A percentile compares a stretch with the other conserved stretches of the same genome.
Conservation (phyloP, 2,113 vertebrate species). For the Deroptyus accipitrinus region DNA sequence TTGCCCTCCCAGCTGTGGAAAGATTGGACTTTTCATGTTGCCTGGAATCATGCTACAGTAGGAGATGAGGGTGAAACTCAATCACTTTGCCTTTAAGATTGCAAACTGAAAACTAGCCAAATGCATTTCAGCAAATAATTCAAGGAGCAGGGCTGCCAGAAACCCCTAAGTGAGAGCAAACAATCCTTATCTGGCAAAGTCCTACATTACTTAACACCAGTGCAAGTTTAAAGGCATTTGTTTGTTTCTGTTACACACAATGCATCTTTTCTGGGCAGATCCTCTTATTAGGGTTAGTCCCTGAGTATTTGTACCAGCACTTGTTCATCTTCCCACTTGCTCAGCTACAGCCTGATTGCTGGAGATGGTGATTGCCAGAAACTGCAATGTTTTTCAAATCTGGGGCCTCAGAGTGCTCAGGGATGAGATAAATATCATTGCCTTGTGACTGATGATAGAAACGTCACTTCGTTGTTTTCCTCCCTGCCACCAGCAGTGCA, state of each 20-base stretch:
- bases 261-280: not conserved
- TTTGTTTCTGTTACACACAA: slow-evolving; percentile 23
- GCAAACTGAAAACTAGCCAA: not conserved
- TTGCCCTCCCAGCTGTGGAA: not conserved
- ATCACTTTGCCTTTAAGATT: slow-evolving; percentile 1
- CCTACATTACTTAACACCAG: slow-evolving; percentile 4
- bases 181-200: slow-evolving; percentile 28
- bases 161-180: slow-evolving; percentile 42
- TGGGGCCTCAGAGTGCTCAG: not conserved
- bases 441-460: not conserved
- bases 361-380: not conserved
- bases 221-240: slow-evolving; percentile 20
- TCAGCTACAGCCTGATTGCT: not conserved
- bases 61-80: not conserved
- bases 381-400: not conserved
- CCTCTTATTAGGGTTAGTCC: not conserved
- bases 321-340: slow-evolving; percentile 18
- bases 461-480: slow-evolving; percentile 34
- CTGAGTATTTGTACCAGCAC: not conserved
- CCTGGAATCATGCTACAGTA: not conserved
- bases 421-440: slow-evolving; percentile 32
- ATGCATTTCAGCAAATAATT: slow-evolving; percentile 47
- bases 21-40: not conserved
- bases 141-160: slow-evolving; percentile 12
- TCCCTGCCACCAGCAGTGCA: slow-evolving; percentile 16